These are phyloP conservation scores for Aradophagus sp. DNA, from an alignment of 1,140 invertebrate species.

Conservation along the genomic window DNA sequence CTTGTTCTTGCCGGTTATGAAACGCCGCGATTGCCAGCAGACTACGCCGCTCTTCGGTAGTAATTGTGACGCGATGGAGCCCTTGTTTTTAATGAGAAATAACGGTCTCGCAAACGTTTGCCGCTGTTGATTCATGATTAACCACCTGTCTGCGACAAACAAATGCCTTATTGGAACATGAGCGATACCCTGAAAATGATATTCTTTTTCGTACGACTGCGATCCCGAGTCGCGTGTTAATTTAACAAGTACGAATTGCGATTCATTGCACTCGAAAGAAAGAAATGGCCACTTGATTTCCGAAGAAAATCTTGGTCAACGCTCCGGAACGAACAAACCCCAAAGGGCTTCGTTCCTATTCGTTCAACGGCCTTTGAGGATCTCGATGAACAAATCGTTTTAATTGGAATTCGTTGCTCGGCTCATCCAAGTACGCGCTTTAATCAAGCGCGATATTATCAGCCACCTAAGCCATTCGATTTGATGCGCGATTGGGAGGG, in stretches of 20 bases:
- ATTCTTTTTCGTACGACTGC: slow-evolving; percentile 35
- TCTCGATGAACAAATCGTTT: slow-evolving; percentile 4
- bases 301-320: slow-evolving; percentile 33
- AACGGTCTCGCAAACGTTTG: slow-evolving; percentile 48
- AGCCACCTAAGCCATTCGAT: slow-evolving; percentile 38
- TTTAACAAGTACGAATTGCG: slow-evolving; percentile 36
- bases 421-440: slow-evolving; percentile 9
- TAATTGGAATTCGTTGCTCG: slow-evolving; percentile 6
- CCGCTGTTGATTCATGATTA: slow-evolving; percentile 58
- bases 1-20: slow-evolving; percentile 61
- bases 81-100: slow-evolving; percentile 74
- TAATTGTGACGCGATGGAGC: slow-evolving; percentile 71
- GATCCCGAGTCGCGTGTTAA: slow-evolving; percentile 37
- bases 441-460: slow-evolving; percentile 33
- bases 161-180: slow-evolving; percentile 53
- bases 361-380: slow-evolving; percentile 8
- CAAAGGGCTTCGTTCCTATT: too few relatives aligned
- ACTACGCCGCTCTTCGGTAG: slow-evolving; percentile 66
- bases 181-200: slow-evolving; percentile 21
- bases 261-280: slow-evolving; percentile 28
- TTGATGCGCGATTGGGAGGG: slow-evolving; percentile 41
- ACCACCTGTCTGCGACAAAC: slow-evolving; percentile 50
- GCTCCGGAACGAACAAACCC: too few relatives aligned
- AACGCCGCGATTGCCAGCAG: slow-evolving; percentile 55
- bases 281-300: slow-evolving; percentile 33